These are phyloP conservation scores for Porites cylindrica DNA, from an alignment of 92 coral and sea anemone species.

Conservation along the genomic window DNA sequence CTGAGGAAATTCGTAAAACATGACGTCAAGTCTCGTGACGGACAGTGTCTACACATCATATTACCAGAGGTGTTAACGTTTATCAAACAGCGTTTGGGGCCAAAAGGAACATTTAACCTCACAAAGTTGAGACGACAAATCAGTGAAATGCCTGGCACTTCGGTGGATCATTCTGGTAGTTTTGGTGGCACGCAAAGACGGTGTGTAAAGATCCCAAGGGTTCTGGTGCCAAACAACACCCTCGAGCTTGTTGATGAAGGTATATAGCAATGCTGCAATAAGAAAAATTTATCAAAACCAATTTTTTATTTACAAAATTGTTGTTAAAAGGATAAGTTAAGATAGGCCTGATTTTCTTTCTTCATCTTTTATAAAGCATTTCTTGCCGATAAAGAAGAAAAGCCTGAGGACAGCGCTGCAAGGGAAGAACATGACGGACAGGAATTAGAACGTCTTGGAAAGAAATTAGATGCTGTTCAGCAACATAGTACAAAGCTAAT, in stretches of 20 bases:
- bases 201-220: conserved; percentile 47
- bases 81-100: conserved; percentile 19
- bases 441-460: conserved; percentile 4
- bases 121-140: too few species aligned
- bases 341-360: neutral
- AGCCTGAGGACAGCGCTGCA: conserved; percentile 9
- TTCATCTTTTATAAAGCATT: conserved; percentile 11
- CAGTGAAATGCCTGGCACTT: conserved; percentile 9
- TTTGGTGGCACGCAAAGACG: conserved; percentile 38
- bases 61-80: conserved; percentile 26
- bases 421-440: conserved; percentile 8
- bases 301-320: neutral
- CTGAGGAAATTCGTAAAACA: conserved; percentile 15
- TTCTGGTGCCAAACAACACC: conserved; percentile 2
- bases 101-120: neutral
- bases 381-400: conserved; percentile 11
- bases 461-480: conserved; percentile 12
- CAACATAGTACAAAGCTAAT: conserved; percentile 15
- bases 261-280: neutral
- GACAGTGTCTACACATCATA: conserved; percentile 16
- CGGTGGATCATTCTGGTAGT: conserved; percentile 42
- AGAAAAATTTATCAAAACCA: neutral
- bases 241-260: conserved; percentile 42
- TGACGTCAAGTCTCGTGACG: conserved; percentile 17
- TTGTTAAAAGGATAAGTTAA: neutral